Base-by-base conservation (phyloP, 2,888 invertebrate species). In the Drosophila nigricruria region DNA sequence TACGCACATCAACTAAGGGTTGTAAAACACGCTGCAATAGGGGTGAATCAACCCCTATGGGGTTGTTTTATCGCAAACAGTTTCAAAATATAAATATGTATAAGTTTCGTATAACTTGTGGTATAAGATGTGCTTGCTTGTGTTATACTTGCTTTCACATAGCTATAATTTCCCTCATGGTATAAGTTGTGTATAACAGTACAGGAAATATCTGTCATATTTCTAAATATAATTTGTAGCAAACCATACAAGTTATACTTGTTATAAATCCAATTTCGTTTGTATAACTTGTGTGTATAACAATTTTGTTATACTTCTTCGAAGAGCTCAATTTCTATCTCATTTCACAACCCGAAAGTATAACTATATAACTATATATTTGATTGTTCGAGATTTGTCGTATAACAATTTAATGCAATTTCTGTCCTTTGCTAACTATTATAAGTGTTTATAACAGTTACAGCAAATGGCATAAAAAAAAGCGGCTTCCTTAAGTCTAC, bases 381-480 rank as follows among this genome's bases (percentile, higher is more conserved):
- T 12, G 6, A 20, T 50, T 27, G 4, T 25, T 18, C 49, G 8
- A 27, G 25, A 27, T n/a, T n/a, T 10, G 2, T n/a, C n/a, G 27
- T 27, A 47, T 5, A 27, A 30, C 49, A 30, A 30, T 30, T 5
- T 5, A n/a, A 25, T 0, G 14, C 20, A 14, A 10, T n/a, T n/a
- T 3, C 0, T 9, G 2, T 12, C 20, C 18, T 1, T 1, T 38
- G 3, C 9, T 23, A 32, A 23, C 10, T 49, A 25, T 23, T 30
- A 18, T 18, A 25, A 2, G 5, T 12, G 16, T 12, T 12, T 25
- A 25, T 32, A 25, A 5, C 8, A n/a, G 25, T 12, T n/a, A 1
- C 1, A 16, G 1, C n/a, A 25, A 36, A 30, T 52, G 74, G 72
- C 40, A 59, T 60, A 72, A 73, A 30, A 18, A n/a, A 30, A 4